Percentiles rank a stretch among this genome's conserved stretches.
Evolutionary conservation across 2,113 vertebrate genomes (phyloP).

Genomic region (Ictalurus punctatus): DNA sequence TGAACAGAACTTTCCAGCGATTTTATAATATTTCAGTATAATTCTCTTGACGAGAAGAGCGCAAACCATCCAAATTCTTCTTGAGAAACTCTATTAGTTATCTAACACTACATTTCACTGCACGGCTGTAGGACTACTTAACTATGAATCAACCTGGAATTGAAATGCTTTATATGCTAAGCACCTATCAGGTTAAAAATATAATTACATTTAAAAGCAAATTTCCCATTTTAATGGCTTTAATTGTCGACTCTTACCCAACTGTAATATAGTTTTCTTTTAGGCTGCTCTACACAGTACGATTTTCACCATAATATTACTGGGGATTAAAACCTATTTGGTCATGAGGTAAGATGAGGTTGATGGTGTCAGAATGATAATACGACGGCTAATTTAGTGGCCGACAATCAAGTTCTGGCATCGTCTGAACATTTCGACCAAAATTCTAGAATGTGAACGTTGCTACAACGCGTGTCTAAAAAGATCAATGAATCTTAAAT

Average conservation of each 20-base stretch:
- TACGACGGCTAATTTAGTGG: neutral
- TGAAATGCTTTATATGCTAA: neutral
- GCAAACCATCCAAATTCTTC: neutral
- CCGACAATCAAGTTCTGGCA: neutral
- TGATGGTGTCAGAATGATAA: neutral
- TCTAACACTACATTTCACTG: neutral
- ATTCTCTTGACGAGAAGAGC: neutral
- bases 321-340: neutral
- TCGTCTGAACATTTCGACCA: neutral
- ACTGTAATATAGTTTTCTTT: neutral
- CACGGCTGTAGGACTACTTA: neutral
- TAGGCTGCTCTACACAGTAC: neutral
- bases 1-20: neutral
- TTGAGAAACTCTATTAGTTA: neutral
- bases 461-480: neutral
- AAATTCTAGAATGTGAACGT: neutral
- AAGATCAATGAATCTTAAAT: neutral
- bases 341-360: neutral
- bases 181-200: neutral
- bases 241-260: neutral
- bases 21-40: neutral
- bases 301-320: neutral
- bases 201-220: neutral
- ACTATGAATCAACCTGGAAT: neutral
- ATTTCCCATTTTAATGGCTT: neutral